A percentile compares a stretch with the other conserved stretches of the same genome.
Conservation (phyloP, 2,113 vertebrate species). For the Sturnira hondurensis region DNA sequence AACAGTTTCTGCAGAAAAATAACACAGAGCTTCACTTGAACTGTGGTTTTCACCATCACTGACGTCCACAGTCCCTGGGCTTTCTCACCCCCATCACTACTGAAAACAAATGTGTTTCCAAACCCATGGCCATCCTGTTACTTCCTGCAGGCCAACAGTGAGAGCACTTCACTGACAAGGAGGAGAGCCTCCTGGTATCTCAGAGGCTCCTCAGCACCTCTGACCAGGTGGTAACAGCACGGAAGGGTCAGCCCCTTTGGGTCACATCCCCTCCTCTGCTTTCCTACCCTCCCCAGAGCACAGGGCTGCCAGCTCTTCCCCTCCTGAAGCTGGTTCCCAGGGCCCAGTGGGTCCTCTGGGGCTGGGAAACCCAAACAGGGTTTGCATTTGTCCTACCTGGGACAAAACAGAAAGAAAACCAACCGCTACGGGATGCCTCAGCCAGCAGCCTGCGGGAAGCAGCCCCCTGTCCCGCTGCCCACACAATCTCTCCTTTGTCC, state of each 20-base stretch:
- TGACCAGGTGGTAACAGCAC: background rate
- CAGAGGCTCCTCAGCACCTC: background rate
- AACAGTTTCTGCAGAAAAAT: background rate
- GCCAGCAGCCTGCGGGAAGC: background rate
- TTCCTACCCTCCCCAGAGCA: background rate
- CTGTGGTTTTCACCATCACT: background rate
- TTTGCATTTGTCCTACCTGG: background rate
- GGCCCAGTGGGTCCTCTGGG: background rate
- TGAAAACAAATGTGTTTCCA: background rate
- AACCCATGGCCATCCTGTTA: background rate
- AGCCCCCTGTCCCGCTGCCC: background rate
- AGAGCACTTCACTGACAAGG: background rate
- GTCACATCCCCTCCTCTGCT: background rate
- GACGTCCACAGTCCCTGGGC: background rate
- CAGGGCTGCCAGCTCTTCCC: background rate
- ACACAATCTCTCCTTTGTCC: background rate
- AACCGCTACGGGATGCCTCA: background rate
- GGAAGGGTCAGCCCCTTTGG: background rate
- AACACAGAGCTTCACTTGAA: background rate
- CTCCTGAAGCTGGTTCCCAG: background rate
- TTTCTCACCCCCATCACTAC: background rate
- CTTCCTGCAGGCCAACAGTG: background rate
- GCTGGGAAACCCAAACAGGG: background rate
- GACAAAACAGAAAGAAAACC: background rate
- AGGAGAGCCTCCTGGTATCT: background rate